phyloP scores from a whole-genome alignment of 1,140 invertebrate genomes.

The Neomicropteryx cornuta region DNA sequence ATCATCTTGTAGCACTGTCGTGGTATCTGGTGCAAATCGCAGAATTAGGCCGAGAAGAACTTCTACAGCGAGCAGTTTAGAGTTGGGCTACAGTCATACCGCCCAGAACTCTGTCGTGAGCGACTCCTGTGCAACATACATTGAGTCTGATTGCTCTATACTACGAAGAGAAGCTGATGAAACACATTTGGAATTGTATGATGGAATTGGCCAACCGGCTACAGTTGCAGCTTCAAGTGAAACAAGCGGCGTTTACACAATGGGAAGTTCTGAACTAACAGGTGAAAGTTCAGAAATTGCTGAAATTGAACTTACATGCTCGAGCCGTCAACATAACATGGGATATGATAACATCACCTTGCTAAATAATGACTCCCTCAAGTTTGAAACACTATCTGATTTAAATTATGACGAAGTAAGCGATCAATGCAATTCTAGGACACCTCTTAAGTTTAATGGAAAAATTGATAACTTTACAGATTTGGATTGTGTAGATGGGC shows the following conservation, averaged over 20 bases:
- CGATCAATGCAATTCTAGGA: too few species aligned
- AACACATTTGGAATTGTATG: conserved; percentile 34
- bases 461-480: conserved; percentile 18
- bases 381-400: too few species aligned
- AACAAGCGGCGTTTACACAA: conserved; percentile 66
- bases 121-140: conserved; percentile 42
- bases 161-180: conserved; percentile 26
- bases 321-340: too few species aligned
- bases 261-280: conserved; percentile 62
- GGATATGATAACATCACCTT: too few species aligned
- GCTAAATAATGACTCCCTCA: too few species aligned
- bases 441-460: conserved; percentile 21
- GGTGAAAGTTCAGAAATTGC: conserved; percentile 26
- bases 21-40: conserved; percentile 49
- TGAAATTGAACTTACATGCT: conserved; percentile 27
- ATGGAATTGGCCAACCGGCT: conserved; percentile 29
- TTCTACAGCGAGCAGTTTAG: conserved; percentile 63
- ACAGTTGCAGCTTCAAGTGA: conserved; percentile 52
- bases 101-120: conserved; percentile 69
- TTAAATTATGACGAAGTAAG: too few species aligned
- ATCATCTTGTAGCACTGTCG: conserved; percentile 71
- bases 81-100: conserved; percentile 70
- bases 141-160: conserved; percentile 40
- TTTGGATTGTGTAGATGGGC: conserved; percentile 40
- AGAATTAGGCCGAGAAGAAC: conserved; percentile 42